Base-by-base conservation (phyloP, 2,797 vertebrate genomes). In the Sebastes wilsoni region DNA sequence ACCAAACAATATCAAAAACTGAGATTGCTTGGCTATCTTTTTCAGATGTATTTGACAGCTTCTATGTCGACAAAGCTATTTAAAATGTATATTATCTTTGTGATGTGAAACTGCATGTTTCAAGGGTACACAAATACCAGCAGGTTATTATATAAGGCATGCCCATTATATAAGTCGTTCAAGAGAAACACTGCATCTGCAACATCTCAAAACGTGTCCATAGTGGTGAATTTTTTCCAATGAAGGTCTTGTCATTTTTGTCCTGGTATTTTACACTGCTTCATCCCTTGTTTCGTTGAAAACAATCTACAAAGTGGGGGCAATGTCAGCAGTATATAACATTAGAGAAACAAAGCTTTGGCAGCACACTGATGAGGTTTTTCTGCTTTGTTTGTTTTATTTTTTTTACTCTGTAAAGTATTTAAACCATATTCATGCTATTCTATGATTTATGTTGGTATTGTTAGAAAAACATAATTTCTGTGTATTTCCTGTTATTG, bases 391-490 rank as follows among this genome's bases (percentile, higher is more conserved):
- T 84, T 70, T 80, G 36, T 81, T 88, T 28, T 54, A 54, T 86
- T 77, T 71, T 79, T 94, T 89, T 90, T 92, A 91, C 86, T 86
- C 68, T 85, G 82, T 89, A 75, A 87, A 92, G 79, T 96, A 96
- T 96, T 96, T 95, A 96, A 95, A 88, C 73, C 74, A 83, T 87
- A 79, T 88, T 89, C 69, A 89, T 79, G 87, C 79, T 81, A 75
- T 81, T 85, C 54, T 82, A 55, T 79, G 66, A 86, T 81, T 69
- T 73, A 59, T 78, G 61, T 65, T 87, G 81, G 66, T 84, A 80
- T 61, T 79, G 49, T 81, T 79, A 81, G 22, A 72, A 66, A 74
- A 77, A 69, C 23, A 75, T 69, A 4, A 83, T 90, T 84, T 83
- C 66, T 27, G 27, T 84, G 75, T 83, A 86, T 88, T 72, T 89